Percentiles rank a stretch among this genome's conserved stretches.
Conservation (phyloP, 2,797 vertebrate species). For the Ceryle rudis region DNA sequence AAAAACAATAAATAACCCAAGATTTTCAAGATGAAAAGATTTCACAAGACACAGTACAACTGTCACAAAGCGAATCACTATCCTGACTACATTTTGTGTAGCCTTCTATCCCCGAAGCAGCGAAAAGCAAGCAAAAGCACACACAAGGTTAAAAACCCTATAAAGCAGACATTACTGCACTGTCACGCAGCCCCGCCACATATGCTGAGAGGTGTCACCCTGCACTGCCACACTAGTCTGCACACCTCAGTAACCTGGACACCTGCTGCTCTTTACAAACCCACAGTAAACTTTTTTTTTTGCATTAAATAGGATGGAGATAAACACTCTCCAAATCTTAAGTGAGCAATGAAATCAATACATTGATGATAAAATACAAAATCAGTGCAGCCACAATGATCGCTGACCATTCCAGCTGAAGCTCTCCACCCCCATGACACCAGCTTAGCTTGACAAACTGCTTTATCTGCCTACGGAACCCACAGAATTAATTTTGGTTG, state of each 20-base stretch:
- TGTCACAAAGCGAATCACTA: too few relatives aligned
- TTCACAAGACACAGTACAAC: too few relatives aligned
- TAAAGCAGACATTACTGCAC: too few relatives aligned
- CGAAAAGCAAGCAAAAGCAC: too few relatives aligned
- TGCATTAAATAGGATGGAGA: not conserved
- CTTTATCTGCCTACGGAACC: not conserved
- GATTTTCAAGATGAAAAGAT: too few relatives aligned
- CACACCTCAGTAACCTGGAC: too few relatives aligned
- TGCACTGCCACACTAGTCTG: not conserved
- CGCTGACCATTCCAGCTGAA: not conserved
- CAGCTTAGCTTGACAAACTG: not conserved
- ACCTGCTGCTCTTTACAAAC: not conserved
- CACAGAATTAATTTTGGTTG: not conserved
- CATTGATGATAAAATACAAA: not conserved
- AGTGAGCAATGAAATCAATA: not conserved
- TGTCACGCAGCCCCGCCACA: too few relatives aligned
- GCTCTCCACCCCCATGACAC: not conserved
- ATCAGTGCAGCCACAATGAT: not conserved
- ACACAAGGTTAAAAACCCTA: too few relatives aligned
- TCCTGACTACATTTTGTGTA: too few relatives aligned
- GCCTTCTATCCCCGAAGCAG: too few relatives aligned
- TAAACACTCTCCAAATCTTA: not conserved
- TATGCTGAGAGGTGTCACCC: not conserved
- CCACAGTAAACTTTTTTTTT: not conserved
- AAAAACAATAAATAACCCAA: too few relatives aligned